Evolutionary conservation across 2,797 vertebrate genomes (phyloP), one percentile per base, ranked within the genome.

Genomic region (Chelon auratus): DNA sequence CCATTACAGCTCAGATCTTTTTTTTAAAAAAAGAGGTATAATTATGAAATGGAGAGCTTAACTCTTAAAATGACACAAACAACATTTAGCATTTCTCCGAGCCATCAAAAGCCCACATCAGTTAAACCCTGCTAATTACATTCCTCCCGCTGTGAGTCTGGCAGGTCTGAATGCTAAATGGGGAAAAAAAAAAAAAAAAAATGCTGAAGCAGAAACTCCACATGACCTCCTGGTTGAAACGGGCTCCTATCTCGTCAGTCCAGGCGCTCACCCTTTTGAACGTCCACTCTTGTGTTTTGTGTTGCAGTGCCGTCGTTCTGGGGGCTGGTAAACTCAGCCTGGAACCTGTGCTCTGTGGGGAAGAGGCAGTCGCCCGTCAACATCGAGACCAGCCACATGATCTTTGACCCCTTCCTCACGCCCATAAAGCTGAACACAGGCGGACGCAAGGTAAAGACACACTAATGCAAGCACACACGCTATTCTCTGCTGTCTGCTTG

Each of bases 311-410:
- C 98, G 67, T 99, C 97, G 13, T 99, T 99, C 91, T 99, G 98
- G 98, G 98, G 98, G 61, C 94, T 99, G 93, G 98, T 99, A 76
- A 99, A 99, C 94, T 99, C 98, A 10, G 98, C 97, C 72, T 99
- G 98, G 98, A 99, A 99, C 92, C 95, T 99, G 82, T 99, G 98
- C 92, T 98, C 98, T 1, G 97, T 98, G 68, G 98, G 98, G 62
- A 99, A 99, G 92, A 94, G 97, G 68, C 98, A 99, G 93, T 99
- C 98, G 0, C 97, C 98, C 12, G 96, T 99, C 89, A 98, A 99
- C 95, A 98, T 99, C 75, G 97, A 99, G 94, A 99, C 98, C 86
- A 98, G 97, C 90, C 97, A 99, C 93, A 99, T 99, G 98, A 99
- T 99, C 92, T 99, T 99, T 75, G 98, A 99, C 90, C 98, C 97